These are phyloP conservation scores for Heliconius nattereri DNA, from an alignment of 1,140 invertebrate species.

Conservation along the genomic window DNA sequence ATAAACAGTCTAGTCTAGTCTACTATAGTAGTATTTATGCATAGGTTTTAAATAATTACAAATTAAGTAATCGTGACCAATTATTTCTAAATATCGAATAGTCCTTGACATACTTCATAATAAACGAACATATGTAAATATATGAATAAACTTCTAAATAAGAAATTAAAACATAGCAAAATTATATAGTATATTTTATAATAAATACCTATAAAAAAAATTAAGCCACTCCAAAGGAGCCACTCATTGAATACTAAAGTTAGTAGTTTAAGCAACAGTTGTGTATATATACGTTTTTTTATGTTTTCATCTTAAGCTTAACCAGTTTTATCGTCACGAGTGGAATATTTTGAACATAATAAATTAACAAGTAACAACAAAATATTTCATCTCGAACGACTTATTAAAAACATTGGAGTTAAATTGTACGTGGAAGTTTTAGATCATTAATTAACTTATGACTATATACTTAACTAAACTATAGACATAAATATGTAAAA, in stretches of 20 bases:
- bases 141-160: not conserved
- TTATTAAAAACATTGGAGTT: not conserved
- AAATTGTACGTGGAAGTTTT: not conserved
- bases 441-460: not conserved
- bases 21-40: not conserved
- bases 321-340: conserved; percentile 5
- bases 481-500: too few species aligned
- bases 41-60: not conserved
- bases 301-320: not conserved
- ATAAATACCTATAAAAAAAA: not conserved
- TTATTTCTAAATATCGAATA: conserved; percentile 8
- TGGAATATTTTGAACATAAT: not conserved
- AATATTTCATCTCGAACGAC: not conserved
- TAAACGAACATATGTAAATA: not conserved
- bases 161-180: not conserved
- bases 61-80: not conserved
- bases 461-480: not conserved
- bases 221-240: too few species aligned
- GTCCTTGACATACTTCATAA: not conserved
- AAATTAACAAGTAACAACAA: not conserved
- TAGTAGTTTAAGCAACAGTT: not conserved
- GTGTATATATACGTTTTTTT: not conserved
- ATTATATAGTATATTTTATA: not conserved
- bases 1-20: not conserved
- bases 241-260: not conserved